Evolutionary conservation across 2,888 invertebrate species (phyloP).

Genomic region (Meteorus colon): DNA sequence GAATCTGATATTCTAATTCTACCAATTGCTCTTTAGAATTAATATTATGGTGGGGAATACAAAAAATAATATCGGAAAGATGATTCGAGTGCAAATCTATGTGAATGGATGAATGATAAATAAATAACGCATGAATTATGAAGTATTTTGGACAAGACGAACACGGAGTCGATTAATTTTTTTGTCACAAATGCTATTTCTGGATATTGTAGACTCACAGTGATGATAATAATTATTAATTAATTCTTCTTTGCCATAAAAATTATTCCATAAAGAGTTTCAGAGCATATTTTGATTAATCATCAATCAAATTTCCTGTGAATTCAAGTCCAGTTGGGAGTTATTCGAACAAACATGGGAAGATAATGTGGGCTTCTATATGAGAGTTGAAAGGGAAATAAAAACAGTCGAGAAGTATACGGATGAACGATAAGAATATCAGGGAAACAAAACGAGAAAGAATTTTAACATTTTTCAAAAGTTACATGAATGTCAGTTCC

Average conservation of each 20-base stretch:
- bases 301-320: slow-evolving; percentile 44
- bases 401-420: slow-evolving; percentile 32
- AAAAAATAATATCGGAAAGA: neutral
- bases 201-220: slow-evolving; percentile 29
- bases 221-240: neutral
- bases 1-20: neutral
- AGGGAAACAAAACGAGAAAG: slow-evolving; percentile 50
- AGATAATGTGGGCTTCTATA: neutral
- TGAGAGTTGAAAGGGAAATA: slow-evolving; percentile 10
- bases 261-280: neutral
- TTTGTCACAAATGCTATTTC: slow-evolving; percentile 1
- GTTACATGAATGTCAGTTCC: slow-evolving; percentile 71
- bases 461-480: slow-evolving; percentile 66
- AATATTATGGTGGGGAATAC: neutral
- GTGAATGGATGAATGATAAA: neutral
- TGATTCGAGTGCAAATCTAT: neutral
- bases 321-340: slow-evolving; percentile 51
- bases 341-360: slow-evolving; percentile 26
- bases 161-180: slow-evolving; percentile 12
- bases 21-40: neutral
- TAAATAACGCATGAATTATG: slow-evolving; percentile 6
- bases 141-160: slow-evolving; percentile 27
- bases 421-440: slow-evolving; percentile 47
- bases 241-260: neutral
- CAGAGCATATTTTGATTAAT: neutral